Conservation (phyloP, 2,113 vertebrate genomes). For the Nematolebias whitei region DNA sequence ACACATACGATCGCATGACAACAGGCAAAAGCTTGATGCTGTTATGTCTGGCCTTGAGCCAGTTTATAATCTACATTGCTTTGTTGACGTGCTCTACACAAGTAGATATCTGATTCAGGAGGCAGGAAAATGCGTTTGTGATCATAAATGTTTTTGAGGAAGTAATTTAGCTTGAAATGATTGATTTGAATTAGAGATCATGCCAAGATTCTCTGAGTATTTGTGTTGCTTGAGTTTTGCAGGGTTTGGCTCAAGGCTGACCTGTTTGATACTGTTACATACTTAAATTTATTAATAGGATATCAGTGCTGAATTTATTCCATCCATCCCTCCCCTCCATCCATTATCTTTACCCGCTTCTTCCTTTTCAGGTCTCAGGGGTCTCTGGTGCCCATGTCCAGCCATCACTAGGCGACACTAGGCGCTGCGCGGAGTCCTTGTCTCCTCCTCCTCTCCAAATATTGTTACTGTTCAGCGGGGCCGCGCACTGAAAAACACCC, state of each 20-base stretch:
- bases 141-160: slow-evolving; percentile 31
- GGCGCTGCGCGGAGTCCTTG: too few relatives aligned
- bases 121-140: slow-evolving; percentile 14
- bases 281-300: background rate
- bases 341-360: too few relatives aligned
- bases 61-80: slow-evolving; percentile 42
- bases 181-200: slow-evolving; percentile 4
- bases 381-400: too few relatives aligned
- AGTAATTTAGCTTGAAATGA: slow-evolving; percentile 19
- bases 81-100: slow-evolving; percentile 50
- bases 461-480: too few relatives aligned
- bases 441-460: too few relatives aligned
- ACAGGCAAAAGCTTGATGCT: slow-evolving; percentile 24
- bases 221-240: background rate
- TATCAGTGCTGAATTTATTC: background rate
- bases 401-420: too few relatives aligned
- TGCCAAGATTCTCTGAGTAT: background rate
- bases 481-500: too few relatives aligned
- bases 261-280: background rate
- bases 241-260: background rate
- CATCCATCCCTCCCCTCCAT: too few relatives aligned
- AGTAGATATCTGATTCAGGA: slow-evolving; percentile 52
- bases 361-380: too few relatives aligned
- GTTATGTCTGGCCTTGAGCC: slow-evolving; percentile 38
- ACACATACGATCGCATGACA: background rate